Conservation (phyloP, 2,888 invertebrate species). For the Macrophya alboannulata region DNA sequence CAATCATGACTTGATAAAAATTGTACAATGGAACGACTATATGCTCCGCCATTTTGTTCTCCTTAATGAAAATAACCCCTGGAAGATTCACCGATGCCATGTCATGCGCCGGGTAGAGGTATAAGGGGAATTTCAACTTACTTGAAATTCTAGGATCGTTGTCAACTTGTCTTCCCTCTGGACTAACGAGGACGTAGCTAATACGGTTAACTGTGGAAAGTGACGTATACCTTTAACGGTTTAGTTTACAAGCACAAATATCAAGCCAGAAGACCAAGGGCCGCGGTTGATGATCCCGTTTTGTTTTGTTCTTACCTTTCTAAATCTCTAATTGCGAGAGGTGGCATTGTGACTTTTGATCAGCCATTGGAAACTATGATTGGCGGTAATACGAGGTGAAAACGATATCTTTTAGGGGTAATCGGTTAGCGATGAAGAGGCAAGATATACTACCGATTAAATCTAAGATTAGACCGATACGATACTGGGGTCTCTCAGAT, state of each 20-base stretch:
- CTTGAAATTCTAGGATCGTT: constrained; percentile 53
- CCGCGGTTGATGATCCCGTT: not conserved
- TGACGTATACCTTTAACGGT: constrained; percentile 33
- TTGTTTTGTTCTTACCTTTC: no score
- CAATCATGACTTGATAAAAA: constrained; percentile 3
- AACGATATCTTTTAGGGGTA: not conserved
- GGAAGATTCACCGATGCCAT: constrained; percentile 25
- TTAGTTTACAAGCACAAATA: constrained; percentile 37
- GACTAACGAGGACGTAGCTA: constrained; percentile 34
- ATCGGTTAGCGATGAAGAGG: constrained; percentile 18
- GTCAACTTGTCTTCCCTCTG: constrained; percentile 50
- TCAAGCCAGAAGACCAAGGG: not conserved
- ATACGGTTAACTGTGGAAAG: constrained; percentile 44
- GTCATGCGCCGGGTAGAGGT: not conserved
- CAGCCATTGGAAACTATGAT: not conserved
- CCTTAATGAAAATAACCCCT: not conserved
- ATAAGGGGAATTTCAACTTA: constrained; percentile 26
- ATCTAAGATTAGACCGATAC: constrained; percentile 38
- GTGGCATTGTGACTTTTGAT: not conserved
- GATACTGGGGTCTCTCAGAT: constrained; percentile 3
- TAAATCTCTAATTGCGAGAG: not conserved
- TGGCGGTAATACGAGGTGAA: not conserved
- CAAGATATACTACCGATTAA: constrained; percentile 17
- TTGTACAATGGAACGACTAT: not conserved
- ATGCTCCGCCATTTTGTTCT: not conserved